Conservation (phyloP, 2,113 vertebrate species). For the Microcebus murinus region DNA sequence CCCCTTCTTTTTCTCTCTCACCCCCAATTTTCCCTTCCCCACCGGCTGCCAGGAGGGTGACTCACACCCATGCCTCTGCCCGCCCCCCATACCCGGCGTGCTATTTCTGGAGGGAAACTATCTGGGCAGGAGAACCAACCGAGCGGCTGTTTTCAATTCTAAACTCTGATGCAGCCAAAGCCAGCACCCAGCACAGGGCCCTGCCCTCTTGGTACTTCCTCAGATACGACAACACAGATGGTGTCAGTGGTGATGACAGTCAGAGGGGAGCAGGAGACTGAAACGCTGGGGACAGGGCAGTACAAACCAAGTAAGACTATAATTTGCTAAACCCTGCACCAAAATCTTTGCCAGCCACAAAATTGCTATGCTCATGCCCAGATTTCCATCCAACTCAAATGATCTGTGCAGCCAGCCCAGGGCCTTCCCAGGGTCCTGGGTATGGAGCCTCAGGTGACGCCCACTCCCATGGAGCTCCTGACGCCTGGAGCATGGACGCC, state of each 20-base stretch:
- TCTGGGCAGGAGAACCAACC: neutral
- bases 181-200: neutral
- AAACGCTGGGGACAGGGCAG: neutral
- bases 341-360: constrained; percentile 59
- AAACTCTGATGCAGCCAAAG: neutral
- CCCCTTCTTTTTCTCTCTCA: neutral
- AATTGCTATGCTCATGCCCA: constrained; percentile 33
- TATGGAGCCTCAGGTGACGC: neutral
- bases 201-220: neutral
- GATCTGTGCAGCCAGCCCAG: neutral
- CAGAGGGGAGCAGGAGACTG: neutral
- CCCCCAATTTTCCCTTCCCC: neutral
- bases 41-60: neutral
- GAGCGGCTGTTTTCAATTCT: neutral
- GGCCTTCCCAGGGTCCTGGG: neutral
- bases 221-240: constrained; percentile 36
- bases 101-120: constrained; percentile 35
- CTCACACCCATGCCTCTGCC: neutral
- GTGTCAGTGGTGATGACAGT: constrained; percentile 47
- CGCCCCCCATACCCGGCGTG: neutral
- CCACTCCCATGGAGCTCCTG: neutral
- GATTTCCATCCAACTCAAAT: neutral
- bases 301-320: constrained; percentile 34
- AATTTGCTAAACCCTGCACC: constrained; percentile 54
- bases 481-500: rapidly evolving